These are phyloP conservation scores for Epinephelus lanceolatus DNA, from an alignment of 2,113 vertebrate species.

Conservation along the genomic window DNA sequence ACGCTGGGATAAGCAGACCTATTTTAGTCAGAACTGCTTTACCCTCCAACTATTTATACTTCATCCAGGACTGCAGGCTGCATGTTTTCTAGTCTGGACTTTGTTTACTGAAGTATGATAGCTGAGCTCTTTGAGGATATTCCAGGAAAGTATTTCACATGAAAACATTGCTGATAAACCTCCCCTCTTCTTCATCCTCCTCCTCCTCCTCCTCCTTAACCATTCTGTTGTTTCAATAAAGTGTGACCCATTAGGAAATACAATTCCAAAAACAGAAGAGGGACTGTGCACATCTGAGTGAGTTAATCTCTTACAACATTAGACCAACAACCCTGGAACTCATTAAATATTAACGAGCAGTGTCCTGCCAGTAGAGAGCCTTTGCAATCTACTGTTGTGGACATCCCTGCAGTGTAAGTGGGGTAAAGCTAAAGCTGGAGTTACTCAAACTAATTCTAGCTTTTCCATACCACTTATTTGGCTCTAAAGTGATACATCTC, in stretches of 20 bases:
- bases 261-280: background rate
- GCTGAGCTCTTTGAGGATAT: constrained; percentile 27
- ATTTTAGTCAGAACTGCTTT: background rate
- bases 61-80: background rate
- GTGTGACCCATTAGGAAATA: background rate
- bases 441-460: background rate
- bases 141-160: constrained; percentile 21
- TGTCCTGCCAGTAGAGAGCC: constrained; percentile 2
- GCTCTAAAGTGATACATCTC: constrained; percentile 4
- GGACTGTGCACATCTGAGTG: constrained; percentile 4
- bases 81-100: constrained; percentile 13
- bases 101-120: constrained; percentile 4
- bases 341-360: constrained; percentile 42
- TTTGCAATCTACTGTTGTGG: background rate
- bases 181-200: background rate
- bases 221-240: constrained; percentile 18
- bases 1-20: background rate
- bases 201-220: background rate
- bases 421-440: background rate
- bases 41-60: background rate
- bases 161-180: background rate
- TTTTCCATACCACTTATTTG: constrained; percentile 2
- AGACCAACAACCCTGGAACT: constrained; percentile 22
- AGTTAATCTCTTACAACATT: constrained; percentile 29
- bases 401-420: background rate